Conservation (phyloP, 2,888 invertebrate genomes). For the Quadroppia sp. region DNA sequence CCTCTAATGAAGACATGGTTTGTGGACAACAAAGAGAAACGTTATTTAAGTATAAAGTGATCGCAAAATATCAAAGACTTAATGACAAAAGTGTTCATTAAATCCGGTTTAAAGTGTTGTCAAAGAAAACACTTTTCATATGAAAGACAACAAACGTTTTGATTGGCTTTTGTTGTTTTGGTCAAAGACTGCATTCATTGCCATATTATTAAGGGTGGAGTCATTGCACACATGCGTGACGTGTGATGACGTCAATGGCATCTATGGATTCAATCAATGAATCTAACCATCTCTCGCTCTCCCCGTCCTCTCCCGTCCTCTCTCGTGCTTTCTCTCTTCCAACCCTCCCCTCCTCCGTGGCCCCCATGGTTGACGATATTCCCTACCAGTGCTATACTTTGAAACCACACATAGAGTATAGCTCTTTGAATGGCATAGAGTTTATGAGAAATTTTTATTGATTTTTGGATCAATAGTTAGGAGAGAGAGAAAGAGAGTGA, state of each 20-base stretch:
- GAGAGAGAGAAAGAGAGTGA: not conserved
- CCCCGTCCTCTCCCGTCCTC: no score
- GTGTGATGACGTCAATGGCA: not conserved
- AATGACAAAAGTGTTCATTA: not conserved
- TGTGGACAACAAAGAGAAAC: no score
- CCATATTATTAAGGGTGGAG: constrained; percentile 1
- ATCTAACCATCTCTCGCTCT: no score
- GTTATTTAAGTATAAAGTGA: no score
- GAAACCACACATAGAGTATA: no score
- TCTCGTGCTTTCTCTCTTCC: no score
- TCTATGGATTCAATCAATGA: not conserved
- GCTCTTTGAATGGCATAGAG: not conserved
- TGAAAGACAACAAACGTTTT: not conserved
- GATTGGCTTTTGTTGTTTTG: not conserved
- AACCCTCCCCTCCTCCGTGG: no score
- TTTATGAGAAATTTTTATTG: constrained; percentile 8
- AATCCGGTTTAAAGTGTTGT: no score
- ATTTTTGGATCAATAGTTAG: constrained; percentile 24
- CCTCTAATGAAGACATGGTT: constrained; percentile 43
- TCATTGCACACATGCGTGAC: not conserved
- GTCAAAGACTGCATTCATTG: not conserved
- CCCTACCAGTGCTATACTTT: no score
- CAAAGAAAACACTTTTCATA: not conserved
- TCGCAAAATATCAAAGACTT: not conserved
- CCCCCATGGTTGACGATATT: no score